phyloP scores from a whole-genome alignment of 1,140 invertebrate genomes.

The Cepaea nemoralis region DNA sequence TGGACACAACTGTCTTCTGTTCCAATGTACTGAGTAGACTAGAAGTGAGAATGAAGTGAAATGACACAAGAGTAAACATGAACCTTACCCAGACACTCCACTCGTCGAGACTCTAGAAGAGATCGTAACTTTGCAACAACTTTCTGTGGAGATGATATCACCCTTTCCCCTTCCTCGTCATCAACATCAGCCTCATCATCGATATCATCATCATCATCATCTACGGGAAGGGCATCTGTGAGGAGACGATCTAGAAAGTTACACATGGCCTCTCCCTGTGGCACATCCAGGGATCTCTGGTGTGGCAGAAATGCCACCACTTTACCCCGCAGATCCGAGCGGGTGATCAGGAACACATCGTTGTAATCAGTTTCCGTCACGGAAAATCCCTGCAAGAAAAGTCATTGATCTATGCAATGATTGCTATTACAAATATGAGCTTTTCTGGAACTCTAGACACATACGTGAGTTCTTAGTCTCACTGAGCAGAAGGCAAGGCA shows the following conservation, averaged over 20 bases:
- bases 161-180: conserved; percentile 41
- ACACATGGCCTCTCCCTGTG: conserved; percentile 60
- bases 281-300: conserved; percentile 55
- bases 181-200: conserved; percentile 50
- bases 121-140: conserved; percentile 52
- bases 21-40: too few relatives aligned
- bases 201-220: conserved; percentile 44
- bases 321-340: conserved; percentile 57
- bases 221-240: conserved; percentile 48
- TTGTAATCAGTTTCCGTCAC: conserved; percentile 59
- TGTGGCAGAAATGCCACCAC: conserved; percentile 62
- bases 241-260: conserved; percentile 58
- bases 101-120: conserved; percentile 54
- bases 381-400: conserved; percentile 51
- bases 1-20: too few relatives aligned
- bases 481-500: too few relatives aligned
- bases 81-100: conserved; percentile 52
- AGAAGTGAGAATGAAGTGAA: too few relatives aligned
- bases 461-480: too few relatives aligned
- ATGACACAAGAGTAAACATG: background rate
- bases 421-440: too few relatives aligned
- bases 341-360: conserved; percentile 60
- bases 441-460: too few relatives aligned
- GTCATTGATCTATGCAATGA: too few relatives aligned
- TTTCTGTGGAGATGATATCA: conserved; percentile 33